These are phyloP conservation scores for Stenopsyche tienmushanensis DNA, from an alignment of 1,140 invertebrate species.

Conservation along the genomic window DNA sequence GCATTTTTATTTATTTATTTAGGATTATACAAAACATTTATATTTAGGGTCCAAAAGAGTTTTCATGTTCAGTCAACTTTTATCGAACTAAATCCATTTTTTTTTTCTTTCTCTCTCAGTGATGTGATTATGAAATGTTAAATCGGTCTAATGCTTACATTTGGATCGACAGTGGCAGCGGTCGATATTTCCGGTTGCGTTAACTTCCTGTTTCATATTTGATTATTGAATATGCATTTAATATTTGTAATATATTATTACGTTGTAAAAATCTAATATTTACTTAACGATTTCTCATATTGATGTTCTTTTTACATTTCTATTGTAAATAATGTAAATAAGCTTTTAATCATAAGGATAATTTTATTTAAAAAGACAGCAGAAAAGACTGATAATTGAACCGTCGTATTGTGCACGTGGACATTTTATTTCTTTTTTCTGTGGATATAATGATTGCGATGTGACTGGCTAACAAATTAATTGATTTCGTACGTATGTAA, in stretches of 20 bases:
- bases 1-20: neutral
- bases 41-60: neutral
- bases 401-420: conserved; percentile 12
- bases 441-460: too few relatives aligned
- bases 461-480: too few relatives aligned
- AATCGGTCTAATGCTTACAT: too few relatives aligned
- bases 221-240: neutral
- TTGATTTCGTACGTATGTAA: too few relatives aligned
- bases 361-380: conserved; percentile 6
- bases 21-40: neutral
- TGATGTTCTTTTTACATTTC: too few relatives aligned
- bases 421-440: neutral
- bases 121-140: neutral
- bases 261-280: too few relatives aligned
- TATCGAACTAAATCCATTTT: neutral
- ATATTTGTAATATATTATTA: neutral
- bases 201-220: neutral
- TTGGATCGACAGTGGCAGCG: too few relatives aligned
- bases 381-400: conserved; percentile 6
- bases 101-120: neutral
- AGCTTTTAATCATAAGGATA: too few relatives aligned
- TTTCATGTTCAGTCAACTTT: too few relatives aligned
- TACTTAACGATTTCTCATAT: too few relatives aligned
- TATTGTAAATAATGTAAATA: too few relatives aligned
- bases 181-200: too few relatives aligned